Evolutionary conservation across 2,888 invertebrate species (phyloP), one percentile per base, ranked within the genome.

Genomic region (Tupiocoris notatus): DNA sequence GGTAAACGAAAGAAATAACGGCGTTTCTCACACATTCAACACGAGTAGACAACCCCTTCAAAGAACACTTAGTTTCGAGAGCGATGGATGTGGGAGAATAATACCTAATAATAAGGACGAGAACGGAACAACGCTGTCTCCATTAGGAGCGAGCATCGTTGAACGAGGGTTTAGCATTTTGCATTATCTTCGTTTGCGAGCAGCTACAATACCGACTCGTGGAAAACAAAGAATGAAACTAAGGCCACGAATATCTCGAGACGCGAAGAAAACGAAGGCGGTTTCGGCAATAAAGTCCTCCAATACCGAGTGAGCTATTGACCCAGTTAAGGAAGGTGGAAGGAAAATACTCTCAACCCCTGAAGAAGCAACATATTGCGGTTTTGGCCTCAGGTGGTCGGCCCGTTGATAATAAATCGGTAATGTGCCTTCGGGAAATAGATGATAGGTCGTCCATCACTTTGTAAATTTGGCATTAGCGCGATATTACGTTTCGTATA

Each of bases 391-490:
- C 67, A 67, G 67, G 67, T 67, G 67, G 57, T 39, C 67, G 67
- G 67, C 67, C 56, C 56, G 39, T 39, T 39, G 39, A 39, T 12
- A 39, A 39, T 39, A 39, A 39, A 39, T 39, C 39, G 39, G 39
- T 39, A 39, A 39, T 39, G 39, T 12, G 39, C 39, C 39, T 39
- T 39, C 39, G 12, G 39, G 67, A 56, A 67, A 67, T 57, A 56
- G 67, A 56, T 67, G 57, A 67, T 17, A 22, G 56, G 16, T 20
- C 23, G 54, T 56, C 67, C 54, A 67, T 67, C 67, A 67, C 67
- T 67, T 67, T 56, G 56, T 67, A 65, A 65, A 65, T 65, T 65
- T 54, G 39, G 65, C 54, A 65, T 65, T 65, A 65, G 65, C 25
- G 65, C 65, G n/a, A n/a, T 65, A 65, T 65, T 39, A 65, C 65